A percentile compares a stretch with the other conserved stretches of the same genome.
phyloP scores from a whole-genome alignment of 2,797 vertebrate species.

The Synaphobranchus kaupii region DNA sequence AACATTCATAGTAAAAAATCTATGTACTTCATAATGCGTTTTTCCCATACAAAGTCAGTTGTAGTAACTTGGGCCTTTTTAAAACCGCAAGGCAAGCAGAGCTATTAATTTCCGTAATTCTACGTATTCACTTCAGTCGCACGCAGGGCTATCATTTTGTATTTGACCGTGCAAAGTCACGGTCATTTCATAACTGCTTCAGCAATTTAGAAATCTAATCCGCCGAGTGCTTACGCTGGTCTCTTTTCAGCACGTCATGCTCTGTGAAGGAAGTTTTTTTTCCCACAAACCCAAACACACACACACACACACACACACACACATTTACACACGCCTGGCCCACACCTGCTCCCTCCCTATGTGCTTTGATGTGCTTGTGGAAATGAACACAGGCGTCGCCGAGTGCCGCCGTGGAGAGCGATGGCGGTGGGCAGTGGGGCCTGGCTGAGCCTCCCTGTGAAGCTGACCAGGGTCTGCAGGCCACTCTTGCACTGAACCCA shows the following conservation, averaged over 20 bases:
- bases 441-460: conserved; percentile 50
- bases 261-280: no score
- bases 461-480: conserved; percentile 70
- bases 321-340: conserved; percentile 59
- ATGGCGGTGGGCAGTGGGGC: conserved; percentile 46
- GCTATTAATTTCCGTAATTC: neutral
- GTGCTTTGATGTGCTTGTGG: conserved; percentile 72
- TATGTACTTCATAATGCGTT: neutral
- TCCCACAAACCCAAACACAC: conserved; percentile 25
- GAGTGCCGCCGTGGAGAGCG: conserved; percentile 60
- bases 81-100: neutral
- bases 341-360: conserved; percentile 74
- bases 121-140: neutral
- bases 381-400: conserved; percentile 76
- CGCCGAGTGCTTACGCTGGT: neutral
- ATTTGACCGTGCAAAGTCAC: neutral
- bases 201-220: neutral
- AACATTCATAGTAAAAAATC: neutral
- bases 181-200: neutral
- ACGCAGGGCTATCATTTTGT: neutral
- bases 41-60: neutral
- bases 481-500: conserved; percentile 75
- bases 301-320: conserved; percentile 47
- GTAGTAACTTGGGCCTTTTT: neutral
- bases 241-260: neutral